Evolutionary conservation across 2,113 vertebrate genomes (phyloP), one percentile per base, ranked within the genome.

Genomic region (Origma solitaria): DNA sequence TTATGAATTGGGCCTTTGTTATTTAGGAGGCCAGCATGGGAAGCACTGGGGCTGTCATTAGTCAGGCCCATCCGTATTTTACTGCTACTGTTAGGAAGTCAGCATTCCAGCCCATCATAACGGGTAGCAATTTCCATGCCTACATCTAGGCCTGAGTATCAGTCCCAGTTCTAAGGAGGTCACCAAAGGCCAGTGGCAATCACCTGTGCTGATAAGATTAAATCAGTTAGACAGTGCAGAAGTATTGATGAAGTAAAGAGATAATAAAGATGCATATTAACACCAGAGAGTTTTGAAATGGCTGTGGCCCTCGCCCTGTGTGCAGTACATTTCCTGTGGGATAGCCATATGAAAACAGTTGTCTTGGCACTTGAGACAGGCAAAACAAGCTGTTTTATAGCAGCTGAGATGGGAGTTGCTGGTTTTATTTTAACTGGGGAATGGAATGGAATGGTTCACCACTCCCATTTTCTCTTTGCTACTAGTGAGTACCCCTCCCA

Each of bases 1-100:
- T 84, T 92, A 87, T 89, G 77, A 92, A 82, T 53, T 79, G 78
- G 31, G 56, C 70, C 70, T 94, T 57, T 82, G 65, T 76, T 92
- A 24, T 92, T 87, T 87, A 53, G 87, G 69, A 91, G 60, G 83
- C 72, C 31, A 44, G 45, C 40, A 45, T 6, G 38, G 68, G 86
- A 58, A 72, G 71, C 64, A 37, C 72, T 78, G 53, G 40, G 44
- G 44, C 60, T 81, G 38, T 78, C 64, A 23, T 73, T 66, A 71
- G 77, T 85, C 78, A 90, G 2, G 1, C 57, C 44, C 44, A 66
- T 37, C 69, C 49, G 8, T 76, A 44, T 91, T 85, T 91, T 64
- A 49, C 42, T 76, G 70, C 10, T 76, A 5, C 33, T 68, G 77
- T 28, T 22, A 40, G 83, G 86, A 88, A 88, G 79, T 66, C 82